A percentile compares a stretch with the other conserved stretches of the same genome.
These are phyloP conservation scores for Hydrophis major DNA, from an alignment of 2,797 vertebrate species.

Conservation along the genomic window DNA sequence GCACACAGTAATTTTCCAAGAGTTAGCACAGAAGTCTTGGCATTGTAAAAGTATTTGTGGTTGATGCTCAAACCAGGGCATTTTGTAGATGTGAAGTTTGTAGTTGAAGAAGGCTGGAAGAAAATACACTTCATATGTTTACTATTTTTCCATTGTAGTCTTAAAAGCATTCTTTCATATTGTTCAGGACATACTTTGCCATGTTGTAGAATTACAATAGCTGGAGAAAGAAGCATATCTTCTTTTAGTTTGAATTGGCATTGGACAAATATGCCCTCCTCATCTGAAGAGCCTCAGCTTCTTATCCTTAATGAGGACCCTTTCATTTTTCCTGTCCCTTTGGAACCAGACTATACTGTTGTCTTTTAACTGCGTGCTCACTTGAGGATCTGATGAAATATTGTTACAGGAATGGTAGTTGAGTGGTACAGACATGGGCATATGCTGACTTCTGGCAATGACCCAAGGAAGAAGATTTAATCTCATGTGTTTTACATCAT, in stretches of 20 bases:
- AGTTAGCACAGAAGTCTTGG: background rate
- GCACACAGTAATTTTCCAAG: background rate
- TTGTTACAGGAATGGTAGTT: background rate
- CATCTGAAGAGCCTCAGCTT: background rate
- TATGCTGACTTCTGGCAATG: background rate
- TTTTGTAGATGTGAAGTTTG: background rate
- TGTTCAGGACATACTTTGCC: background rate
- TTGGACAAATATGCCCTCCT: background rate
- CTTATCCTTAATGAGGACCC: background rate
- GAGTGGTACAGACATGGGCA: background rate
- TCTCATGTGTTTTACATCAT: background rate
- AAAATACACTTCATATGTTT: background rate
- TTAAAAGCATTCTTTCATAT: background rate
- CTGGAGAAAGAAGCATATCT: background rate
- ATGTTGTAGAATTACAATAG: background rate
- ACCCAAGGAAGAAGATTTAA: background rate
- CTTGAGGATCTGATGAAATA: background rate
- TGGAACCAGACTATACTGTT: background rate
- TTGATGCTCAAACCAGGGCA: background rate
- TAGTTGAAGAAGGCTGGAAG: background rate
- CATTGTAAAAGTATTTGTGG: background rate
- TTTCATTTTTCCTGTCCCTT: background rate
- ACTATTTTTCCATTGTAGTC: background rate
- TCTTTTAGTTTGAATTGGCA: background rate
- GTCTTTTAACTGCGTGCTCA: background rate